phyloP scores from a whole-genome alignment of 2,797 vertebrate species.

The Apogon talboti region DNA sequence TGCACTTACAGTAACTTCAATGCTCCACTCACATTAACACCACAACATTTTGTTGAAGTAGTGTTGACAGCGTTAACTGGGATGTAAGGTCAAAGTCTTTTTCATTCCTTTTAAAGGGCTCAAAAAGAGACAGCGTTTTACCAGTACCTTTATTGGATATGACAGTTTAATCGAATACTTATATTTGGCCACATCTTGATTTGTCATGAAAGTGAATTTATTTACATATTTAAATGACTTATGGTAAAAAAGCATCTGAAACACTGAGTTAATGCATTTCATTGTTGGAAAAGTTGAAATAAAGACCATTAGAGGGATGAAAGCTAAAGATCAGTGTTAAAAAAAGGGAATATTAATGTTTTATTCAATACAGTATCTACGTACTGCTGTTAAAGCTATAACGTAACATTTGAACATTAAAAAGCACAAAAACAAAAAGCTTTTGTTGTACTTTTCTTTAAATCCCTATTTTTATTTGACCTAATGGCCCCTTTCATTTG shows the following conservation, averaged over 20 bases:
- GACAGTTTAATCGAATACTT: constrained; percentile 3
- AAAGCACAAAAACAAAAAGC: too few species aligned
- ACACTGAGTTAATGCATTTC: not conserved
- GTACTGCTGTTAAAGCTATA: too few species aligned
- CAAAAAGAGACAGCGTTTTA: constrained; percentile 17
- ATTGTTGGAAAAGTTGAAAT: too few species aligned
- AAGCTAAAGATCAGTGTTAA: too few species aligned
- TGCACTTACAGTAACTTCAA: constrained; percentile 55
- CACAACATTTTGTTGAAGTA: constrained; percentile 50
- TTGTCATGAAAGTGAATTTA: not conserved
- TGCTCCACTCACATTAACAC: constrained; percentile 52
- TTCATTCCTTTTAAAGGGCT: constrained; percentile 34
- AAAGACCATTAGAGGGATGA: too few species aligned
- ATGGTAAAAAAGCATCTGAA: not conserved
- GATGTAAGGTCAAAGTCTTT: constrained; percentile 37
- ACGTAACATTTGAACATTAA: too few species aligned
- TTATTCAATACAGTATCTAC: too few species aligned
- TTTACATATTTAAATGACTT: constrained; percentile 2
- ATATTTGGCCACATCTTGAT: not conserved
- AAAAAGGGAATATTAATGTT: too few species aligned
- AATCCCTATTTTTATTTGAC: too few species aligned
- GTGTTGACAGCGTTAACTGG: constrained; percentile 58
- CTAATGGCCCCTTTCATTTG: too few species aligned
- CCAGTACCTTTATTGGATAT: constrained; percentile 14
- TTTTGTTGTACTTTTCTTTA: too few species aligned